Evolutionary conservation across 2,888 invertebrate species (phyloP).

Genomic region (Fragum fragum): DNA sequence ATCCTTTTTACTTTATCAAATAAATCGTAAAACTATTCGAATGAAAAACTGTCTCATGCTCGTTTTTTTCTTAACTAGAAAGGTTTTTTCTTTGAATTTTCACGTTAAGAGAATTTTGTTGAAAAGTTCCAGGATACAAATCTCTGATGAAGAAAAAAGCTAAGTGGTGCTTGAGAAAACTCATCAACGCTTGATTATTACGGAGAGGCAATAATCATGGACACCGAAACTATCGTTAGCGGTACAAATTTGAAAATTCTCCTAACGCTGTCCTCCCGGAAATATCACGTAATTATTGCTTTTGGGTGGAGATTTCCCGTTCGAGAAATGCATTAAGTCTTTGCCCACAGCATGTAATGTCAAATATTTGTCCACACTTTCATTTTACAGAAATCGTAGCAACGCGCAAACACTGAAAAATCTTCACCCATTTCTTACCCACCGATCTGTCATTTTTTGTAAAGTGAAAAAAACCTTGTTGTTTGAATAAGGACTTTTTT

Average conservation of each 20-base stretch:
- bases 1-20: no score
- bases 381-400: no score
- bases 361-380: no score
- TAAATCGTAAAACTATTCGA: no score
- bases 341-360: no score
- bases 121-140: neutral
- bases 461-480: no score
- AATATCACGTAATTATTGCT: constrained; percentile 11
- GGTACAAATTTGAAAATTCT: neutral
- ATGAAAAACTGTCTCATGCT: no score
- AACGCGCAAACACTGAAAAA: no score
- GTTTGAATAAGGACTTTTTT: no score
- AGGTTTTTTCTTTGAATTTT: neutral
- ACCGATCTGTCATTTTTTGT: no score
- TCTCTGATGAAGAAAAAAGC: neutral
- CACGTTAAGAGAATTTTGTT: neutral
- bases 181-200: constrained; percentile 25
- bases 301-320: neutral
- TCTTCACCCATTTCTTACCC: no score
- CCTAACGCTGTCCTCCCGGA: neutral
- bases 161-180: constrained; percentile 23
- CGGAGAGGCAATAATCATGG: constrained; percentile 20
- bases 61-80: no score
- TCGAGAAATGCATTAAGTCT: neutral
- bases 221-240: constrained; percentile 16